Base-by-base conservation (phyloP, 1,140 invertebrate genomes). In the Dendroctonus ponderosae region DNA sequence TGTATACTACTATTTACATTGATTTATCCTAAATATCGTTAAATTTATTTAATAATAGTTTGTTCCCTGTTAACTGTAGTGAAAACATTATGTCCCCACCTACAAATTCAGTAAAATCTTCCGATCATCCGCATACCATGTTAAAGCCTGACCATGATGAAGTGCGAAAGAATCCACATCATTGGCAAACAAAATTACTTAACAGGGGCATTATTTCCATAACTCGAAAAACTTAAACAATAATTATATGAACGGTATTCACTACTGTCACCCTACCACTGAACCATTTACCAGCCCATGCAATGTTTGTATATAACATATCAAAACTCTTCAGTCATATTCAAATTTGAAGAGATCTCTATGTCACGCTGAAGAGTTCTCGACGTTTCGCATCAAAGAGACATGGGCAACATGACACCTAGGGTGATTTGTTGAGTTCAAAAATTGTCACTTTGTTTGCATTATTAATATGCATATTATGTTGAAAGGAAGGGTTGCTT, bases 291-390 rank as follows among this genome's bases (percentile, higher is more conserved):
- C 49, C 59, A 51, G 59, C 59, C 12, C 48, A 14, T 7, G 39
- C 38, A 12, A 14, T 61, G 61, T 63, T 63, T 63, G 61, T 52
- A 63, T 63, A 54, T 54, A 54, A 53, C 61, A 52, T 42, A 63
- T 63, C 61, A 63, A 63, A 63, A 63, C 61, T 63, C 42, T 63
- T 50, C 51, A 46, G n/a, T 53, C 42, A 54, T 63, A 63, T 63
- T 63, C 42, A 63, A 63, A 63, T 63, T 56, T 54, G 40, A 63
- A 63, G 42, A 44, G 61, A 44, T 63, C 61, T 63, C 26, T 9
- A 63, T 63, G 61, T 63, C 61, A 37, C 50, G 41, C 11, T 63
- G 51, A 63, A 63, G 61, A 63, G 61, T 11, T 51, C 48, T 62
- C 59, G 59, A 50, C 48, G 39, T 42, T 57, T 42, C 39, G 54